These are phyloP conservation scores for Clarias laeviceps DNA, from an alignment of 2,797 vertebrate genomes.

Conservation along the genomic window DNA sequence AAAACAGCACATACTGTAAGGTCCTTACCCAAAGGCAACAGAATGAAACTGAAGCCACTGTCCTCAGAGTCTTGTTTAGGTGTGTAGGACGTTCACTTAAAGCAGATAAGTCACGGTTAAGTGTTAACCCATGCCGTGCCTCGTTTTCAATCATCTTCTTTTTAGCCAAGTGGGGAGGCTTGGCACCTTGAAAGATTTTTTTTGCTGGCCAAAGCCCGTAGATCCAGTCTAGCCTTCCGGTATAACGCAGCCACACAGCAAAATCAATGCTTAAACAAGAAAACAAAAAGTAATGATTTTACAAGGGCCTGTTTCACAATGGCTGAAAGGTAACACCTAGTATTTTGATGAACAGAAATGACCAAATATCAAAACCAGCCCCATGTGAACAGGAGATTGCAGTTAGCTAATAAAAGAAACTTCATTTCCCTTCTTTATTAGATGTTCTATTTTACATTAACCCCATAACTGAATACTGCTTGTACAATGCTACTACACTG, in stretches of 20 bases:
- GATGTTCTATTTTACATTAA: conserved; percentile 20
- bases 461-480: conserved; percentile 37
- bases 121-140: conserved; percentile 50
- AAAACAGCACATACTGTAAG: conserved; percentile 48
- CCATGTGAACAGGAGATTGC: conserved; percentile 37
- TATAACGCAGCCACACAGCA: conserved; percentile 66
- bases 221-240: conserved; percentile 68
- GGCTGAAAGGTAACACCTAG: conserved; percentile 50
- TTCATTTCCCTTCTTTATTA: conserved; percentile 16
- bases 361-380: conserved; percentile 33
- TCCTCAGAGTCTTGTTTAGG: conserved; percentile 57
- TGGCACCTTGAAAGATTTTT: conserved; percentile 64
- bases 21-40: conserved; percentile 64
- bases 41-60: conserved; percentile 60
- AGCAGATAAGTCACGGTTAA: conserved; percentile 48
- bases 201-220: conserved; percentile 65
- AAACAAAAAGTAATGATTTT: conserved; percentile 57
- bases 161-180: conserved; percentile 59
- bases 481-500: conserved; percentile 31
- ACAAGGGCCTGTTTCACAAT: conserved; percentile 42
- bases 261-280: conserved; percentile 63
- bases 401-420: conserved; percentile 25
- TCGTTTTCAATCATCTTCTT: conserved; percentile 50
- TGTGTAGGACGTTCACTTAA: conserved; percentile 49
- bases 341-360: conserved; percentile 43